phyloP scores from a whole-genome alignment of 2,113 vertebrate species.

The Oplegnathus fasciatus region DNA sequence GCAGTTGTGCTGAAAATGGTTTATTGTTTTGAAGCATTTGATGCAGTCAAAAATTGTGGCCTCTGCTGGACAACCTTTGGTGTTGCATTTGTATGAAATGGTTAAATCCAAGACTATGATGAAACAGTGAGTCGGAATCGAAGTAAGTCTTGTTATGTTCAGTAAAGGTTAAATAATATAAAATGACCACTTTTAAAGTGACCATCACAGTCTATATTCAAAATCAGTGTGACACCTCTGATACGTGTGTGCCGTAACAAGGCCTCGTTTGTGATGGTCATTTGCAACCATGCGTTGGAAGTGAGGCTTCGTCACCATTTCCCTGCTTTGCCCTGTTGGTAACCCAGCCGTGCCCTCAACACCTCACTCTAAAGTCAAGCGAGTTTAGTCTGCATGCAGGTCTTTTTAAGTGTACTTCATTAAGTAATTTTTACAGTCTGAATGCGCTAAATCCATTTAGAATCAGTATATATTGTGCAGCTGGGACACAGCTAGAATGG shows the following conservation, averaged over 20 bases:
- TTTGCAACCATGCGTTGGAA: neutral
- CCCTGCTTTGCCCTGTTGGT: neutral
- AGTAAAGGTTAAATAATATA: neutral
- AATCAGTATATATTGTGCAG: neutral
- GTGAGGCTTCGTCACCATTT: neutral
- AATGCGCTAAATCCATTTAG: neutral
- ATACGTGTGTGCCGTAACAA: neutral
- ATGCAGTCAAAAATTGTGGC: neutral
- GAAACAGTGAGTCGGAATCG: neutral
- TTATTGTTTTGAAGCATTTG: neutral
- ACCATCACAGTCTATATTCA: neutral
- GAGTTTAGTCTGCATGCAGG: neutral
- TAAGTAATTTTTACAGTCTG: neutral
- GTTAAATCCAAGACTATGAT: neutral
- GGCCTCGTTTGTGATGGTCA: neutral
- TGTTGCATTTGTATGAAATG: neutral
- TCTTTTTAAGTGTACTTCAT: neutral
- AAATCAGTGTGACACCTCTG: neutral
- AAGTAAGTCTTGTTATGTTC: too few relatives aligned
- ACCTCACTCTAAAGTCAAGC: neutral
- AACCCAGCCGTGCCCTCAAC: neutral
- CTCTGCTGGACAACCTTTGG: neutral
- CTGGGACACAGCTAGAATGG: slow-evolving; percentile 10
- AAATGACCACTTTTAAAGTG: neutral
- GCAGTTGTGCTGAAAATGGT: neutral